Evolutionary conservation across 2,113 vertebrate species (phyloP).

Genomic region (Passer montanus): DNA sequence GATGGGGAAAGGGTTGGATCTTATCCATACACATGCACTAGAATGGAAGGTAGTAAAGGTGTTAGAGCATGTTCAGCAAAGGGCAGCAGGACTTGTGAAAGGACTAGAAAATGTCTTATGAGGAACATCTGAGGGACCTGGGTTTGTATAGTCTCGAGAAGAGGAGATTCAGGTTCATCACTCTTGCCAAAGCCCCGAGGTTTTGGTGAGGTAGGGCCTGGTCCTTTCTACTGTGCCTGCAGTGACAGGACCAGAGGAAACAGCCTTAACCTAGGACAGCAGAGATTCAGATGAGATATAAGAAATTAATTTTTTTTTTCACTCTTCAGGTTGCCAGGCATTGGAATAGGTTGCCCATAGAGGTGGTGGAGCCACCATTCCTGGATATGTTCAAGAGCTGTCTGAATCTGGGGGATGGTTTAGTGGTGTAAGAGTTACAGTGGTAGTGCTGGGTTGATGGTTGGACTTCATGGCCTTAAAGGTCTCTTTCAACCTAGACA

Average conservation of each 20-base stretch:
- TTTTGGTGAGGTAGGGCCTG: accelerated
- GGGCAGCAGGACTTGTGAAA: not conserved
- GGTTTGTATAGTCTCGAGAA: not conserved
- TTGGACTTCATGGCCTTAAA: not conserved
- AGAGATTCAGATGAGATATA: not conserved
- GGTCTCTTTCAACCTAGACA: not conserved
- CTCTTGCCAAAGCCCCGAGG: not conserved
- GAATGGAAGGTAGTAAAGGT: not conserved
- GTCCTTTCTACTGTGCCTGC: not conserved
- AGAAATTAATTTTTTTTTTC: not conserved
- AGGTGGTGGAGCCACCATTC: not conserved
- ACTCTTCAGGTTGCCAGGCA: not conserved
- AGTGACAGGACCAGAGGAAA: not conserved
- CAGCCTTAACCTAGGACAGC: not conserved
- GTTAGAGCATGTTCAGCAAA: not conserved
- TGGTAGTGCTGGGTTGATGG: not conserved
- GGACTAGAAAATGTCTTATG: not conserved
- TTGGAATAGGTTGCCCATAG: not conserved
- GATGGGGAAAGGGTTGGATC: not conserved
- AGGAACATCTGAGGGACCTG: not conserved
- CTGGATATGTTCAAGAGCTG: not conserved
- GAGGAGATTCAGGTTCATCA: not conserved
- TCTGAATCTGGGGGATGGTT: not conserved
- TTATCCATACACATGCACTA: not conserved
- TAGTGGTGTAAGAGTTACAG: not conserved